A percentile compares a stretch with the other conserved stretches of the same genome.
Conservation (phyloP, 2,113 vertebrate genomes). For the Sander vitreus region DNA sequence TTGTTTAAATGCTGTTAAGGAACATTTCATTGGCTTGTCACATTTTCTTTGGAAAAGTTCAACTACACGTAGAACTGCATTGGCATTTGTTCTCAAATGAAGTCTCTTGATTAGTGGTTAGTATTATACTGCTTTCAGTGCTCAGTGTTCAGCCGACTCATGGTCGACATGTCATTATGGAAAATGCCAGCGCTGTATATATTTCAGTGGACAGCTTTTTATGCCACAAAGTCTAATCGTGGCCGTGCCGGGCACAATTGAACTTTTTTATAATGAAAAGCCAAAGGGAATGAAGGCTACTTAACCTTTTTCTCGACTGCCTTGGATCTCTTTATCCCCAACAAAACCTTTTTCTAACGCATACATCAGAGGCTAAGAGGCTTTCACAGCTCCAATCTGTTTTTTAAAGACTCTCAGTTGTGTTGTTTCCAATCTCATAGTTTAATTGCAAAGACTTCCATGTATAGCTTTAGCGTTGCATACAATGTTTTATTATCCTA, state of each 20-base stretch:
- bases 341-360: slow-evolving; percentile 17
- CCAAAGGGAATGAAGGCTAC: slow-evolving; percentile 26
- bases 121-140: neutral
- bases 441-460: neutral
- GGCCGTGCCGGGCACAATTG: neutral
- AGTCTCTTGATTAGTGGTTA: neutral
- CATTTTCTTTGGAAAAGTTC: neutral
- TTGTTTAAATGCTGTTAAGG: neutral
- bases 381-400: neutral
- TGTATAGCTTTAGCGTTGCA: neutral
- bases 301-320: slow-evolving; percentile 46
- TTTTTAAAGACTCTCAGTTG: neutral
- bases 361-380: neutral
- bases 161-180: neutral
- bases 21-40: neutral
- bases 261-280: slow-evolving; percentile 34
- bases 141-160: neutral
- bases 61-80: neutral
- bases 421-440: neutral
- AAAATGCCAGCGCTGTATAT: slow-evolving; percentile 47
- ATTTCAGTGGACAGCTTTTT: slow-evolving; percentile 38
- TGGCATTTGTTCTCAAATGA: neutral
- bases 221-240: neutral
- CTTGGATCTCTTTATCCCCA: slow-evolving; percentile 20
- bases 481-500: neutral